Evolutionary conservation across 2,888 invertebrate species (phyloP), one percentile per base, ranked within the genome.

Genomic region (Eubasilissa splendida): DNA sequence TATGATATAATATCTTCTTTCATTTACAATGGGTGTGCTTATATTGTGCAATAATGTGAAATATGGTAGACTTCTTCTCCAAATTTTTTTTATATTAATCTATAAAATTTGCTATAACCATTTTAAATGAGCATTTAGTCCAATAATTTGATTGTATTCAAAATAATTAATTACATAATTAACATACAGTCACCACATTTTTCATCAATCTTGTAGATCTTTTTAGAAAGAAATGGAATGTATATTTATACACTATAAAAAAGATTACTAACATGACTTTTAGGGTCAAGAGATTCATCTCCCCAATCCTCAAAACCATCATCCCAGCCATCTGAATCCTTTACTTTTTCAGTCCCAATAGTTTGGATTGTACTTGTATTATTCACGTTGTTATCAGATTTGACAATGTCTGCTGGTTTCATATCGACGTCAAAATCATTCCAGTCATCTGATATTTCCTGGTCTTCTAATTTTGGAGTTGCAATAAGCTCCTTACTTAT

Each of bases 271-370:
- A 73, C 71, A 58, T 73, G 71, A 8, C 4, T 65, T 33, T 65
- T 31, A 33, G 31, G 14, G 8, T 73, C 54, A 42, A 52, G 60
- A 22, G 77, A 76, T 14, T 80, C 80, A 50, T 88, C 86, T 11
- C 88, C 90, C 90, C 91, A 90, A 84, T 90, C 90, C 84, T 88
- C 90, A 85, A 91, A 89, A 58, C 91, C 88, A 86, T 91, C 89
- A 83, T 90, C 91, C 91, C 91, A 91, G 0, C 90, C 90, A 76
- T 90, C 88, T 66, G 85, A 84, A 77, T 84, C 65, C 31, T 85
- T 86, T 80, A 85, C 86, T 80, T 87, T 83, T 76, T 87, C 88
- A 79, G 87, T 86, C 79, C 87, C 87, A 80, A 86, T 87, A 80
- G 87, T 87, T 79, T 86, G 85, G 87, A 80, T 84, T 87, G 87